Percentiles rank a stretch among this genome's conserved stretches.
Conservation (phyloP, 2,888 invertebrate species). For the Elgonia sp. region DNA sequence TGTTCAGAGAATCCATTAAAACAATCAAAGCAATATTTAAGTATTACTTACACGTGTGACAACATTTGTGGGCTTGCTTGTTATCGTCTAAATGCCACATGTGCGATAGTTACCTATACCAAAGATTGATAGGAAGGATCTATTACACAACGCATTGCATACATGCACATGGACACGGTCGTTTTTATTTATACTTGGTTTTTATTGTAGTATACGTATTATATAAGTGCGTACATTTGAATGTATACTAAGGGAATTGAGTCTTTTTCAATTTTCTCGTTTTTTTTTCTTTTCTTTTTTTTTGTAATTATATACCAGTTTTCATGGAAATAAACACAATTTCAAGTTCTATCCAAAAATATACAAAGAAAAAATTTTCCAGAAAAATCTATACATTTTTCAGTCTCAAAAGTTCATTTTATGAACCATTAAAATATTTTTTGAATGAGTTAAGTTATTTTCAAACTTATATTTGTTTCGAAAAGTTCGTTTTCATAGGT, state of each 20-base stretch:
- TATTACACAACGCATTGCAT: constrained; percentile 78
- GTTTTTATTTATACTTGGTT: constrained; percentile 68
- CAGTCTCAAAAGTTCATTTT: no score
- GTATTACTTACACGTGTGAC: constrained; percentile 70
- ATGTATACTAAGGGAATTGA: constrained; percentile 50
- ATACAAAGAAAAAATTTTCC: no score
- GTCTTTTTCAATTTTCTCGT: constrained; percentile 36
- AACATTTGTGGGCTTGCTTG: constrained; percentile 72
- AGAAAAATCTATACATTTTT: no score
- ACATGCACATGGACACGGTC: constrained; percentile 42
- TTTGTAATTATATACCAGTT: no score
- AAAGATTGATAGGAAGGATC: constrained; percentile 80
- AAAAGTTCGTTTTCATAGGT: no score
- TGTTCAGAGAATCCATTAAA: constrained; percentile 41
- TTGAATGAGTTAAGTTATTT: no score
- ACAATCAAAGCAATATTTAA: constrained; percentile 72
- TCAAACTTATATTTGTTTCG: no score
- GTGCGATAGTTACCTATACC: constrained; percentile 78
- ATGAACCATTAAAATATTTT: no score
- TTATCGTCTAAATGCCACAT: constrained; percentile 76
- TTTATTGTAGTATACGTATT: constrained; percentile 54
- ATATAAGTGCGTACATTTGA: constrained; percentile 41
- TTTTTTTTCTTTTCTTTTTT: not conserved
- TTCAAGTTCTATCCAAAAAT: no score
- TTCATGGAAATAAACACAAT: no score